A percentile compares a stretch with the other conserved stretches of the same genome.
Conservation (phyloP, 2,113 vertebrate species). For the Chunga burmeisteri region DNA sequence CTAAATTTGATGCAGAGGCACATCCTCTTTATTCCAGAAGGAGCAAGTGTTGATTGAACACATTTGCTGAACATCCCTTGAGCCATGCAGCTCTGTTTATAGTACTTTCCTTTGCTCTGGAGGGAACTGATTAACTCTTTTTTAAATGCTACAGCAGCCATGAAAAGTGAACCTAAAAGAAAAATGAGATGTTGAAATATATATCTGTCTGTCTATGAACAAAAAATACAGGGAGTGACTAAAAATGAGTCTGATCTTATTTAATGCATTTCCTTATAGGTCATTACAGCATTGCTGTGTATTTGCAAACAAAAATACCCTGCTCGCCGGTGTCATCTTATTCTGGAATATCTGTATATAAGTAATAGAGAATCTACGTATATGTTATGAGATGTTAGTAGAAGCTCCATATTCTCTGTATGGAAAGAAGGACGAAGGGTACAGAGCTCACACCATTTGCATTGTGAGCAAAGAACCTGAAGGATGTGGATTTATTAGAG, state of each 20-base stretch:
- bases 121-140: constrained; percentile 14
- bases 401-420: neutral
- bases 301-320: neutral
- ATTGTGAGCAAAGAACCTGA: neutral
- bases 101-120: constrained; percentile 28
- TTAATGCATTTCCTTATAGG: neutral
- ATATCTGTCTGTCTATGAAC: neutral
- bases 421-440: neutral
- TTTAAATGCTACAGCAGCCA: constrained; percentile 41
- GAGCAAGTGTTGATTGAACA: constrained; percentile 44
- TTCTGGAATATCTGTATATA: neutral
- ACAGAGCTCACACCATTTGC: neutral
- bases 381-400: neutral
- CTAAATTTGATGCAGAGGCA: constrained; percentile 25
- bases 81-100: constrained; percentile 19
- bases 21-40: constrained; percentile 16
- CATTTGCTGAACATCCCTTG: constrained; percentile 25
- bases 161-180: neutral
- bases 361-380: neutral
- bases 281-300: neutral
- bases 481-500: neutral
- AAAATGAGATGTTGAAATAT: neutral
- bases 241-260: neutral
- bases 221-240: neutral
- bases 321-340: neutral